A percentile compares a stretch with the other conserved stretches of the same genome.
Conservation (phyloP, 2,113 vertebrate genomes). For the Oreochromis aureus region DNA sequence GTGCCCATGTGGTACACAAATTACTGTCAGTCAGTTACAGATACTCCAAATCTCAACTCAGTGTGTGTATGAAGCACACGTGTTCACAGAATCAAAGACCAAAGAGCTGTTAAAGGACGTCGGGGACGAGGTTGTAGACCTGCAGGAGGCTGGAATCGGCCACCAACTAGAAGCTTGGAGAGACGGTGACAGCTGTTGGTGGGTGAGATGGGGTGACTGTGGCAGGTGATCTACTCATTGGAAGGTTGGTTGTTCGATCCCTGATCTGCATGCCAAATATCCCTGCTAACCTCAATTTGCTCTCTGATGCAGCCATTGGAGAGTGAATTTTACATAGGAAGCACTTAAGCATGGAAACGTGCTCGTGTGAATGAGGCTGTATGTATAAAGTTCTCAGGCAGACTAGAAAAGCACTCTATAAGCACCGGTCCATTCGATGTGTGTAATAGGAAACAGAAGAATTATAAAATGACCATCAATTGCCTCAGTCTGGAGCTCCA, state of each 20-base stretch:
- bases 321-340: not conserved
- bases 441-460: not conserved
- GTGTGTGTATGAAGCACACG: too few species aligned
- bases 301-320: not conserved
- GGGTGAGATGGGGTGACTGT: too few species aligned
- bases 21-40: too few species aligned
- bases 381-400: not conserved
- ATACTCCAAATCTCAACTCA: too few species aligned
- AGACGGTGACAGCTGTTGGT: too few species aligned
- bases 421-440: rapidly evolving
- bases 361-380: rapidly evolving
- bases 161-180: too few species aligned
- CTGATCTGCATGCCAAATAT: not conserved
- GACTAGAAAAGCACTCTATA: not conserved
- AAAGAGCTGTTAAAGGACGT: too few species aligned
- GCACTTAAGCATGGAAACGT: not conserved
- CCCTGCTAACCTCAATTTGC: not conserved
- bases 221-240: too few species aligned
- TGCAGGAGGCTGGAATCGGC: too few species aligned
- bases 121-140: too few species aligned
- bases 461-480: not conserved
- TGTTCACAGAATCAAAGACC: too few species aligned
- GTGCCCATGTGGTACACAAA: too few species aligned
- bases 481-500: not conserved
- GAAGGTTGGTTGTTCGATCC: not conserved